phyloP scores from a whole-genome alignment of 2,888 invertebrate species.

The Lysandra coridon region DNA sequence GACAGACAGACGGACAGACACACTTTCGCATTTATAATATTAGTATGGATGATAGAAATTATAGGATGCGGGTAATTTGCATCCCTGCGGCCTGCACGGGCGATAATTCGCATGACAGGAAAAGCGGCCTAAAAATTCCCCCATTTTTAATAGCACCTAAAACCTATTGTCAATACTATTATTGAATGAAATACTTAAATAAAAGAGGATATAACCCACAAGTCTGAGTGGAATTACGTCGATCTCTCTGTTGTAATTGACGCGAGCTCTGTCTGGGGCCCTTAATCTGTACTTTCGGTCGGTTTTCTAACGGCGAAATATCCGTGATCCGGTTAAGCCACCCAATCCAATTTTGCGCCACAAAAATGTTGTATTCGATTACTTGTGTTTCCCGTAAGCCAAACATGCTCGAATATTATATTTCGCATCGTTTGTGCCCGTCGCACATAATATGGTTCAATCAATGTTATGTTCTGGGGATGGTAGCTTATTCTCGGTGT shows the following conservation, averaged over 20 bases:
- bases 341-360: conserved; percentile 31
- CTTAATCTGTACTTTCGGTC: conserved; percentile 31
- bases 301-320: conserved; percentile 44
- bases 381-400: conserved; percentile 24
- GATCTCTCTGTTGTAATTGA: conserved; percentile 18
- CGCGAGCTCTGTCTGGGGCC: conserved; percentile 5
- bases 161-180: background rate
- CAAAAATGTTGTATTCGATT: conserved; percentile 24
- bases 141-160: background rate
- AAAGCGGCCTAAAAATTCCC: too few species aligned
- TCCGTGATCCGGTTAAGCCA: conserved; percentile 31
- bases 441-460: background rate
- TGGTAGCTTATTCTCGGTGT: background rate
- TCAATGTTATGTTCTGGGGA: background rate
- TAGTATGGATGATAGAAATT: too few species aligned
- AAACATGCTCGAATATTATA: conserved; percentile 21
- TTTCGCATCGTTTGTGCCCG: background rate
- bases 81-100: too few species aligned
- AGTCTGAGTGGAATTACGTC: background rate
- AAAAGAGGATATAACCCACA: background rate
- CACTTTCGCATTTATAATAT: too few species aligned
- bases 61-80: too few species aligned
- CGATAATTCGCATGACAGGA: too few species aligned
- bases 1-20: too few species aligned
- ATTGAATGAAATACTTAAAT: background rate